Evolutionary conservation across 2,797 vertebrate species (phyloP).

Genomic region (Anableps anableps): DNA sequence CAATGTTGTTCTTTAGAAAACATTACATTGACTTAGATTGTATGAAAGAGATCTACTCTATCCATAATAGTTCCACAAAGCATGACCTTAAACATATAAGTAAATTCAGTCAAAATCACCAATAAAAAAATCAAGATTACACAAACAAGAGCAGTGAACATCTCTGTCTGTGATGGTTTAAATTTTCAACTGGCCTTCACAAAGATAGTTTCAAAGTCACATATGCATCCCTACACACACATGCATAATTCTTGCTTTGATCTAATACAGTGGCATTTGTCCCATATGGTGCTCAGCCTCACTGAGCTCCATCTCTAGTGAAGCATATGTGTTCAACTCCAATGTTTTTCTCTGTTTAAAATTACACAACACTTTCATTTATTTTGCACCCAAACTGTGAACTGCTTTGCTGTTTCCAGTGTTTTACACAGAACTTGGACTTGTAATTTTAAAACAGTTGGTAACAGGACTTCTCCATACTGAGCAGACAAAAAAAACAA

Average conservation of each 20-base stretch:
- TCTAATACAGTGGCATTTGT: conserved; percentile 53
- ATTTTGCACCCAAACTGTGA: conserved; percentile 30
- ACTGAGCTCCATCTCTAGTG: conserved; percentile 36
- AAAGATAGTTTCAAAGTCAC: not conserved
- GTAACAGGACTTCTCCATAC: not conserved
- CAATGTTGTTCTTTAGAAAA: not conserved
- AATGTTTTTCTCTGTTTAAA: conserved; percentile 43
- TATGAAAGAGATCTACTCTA: not conserved
- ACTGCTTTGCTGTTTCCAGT: conserved; percentile 25
- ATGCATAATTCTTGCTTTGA: conserved; percentile 54
- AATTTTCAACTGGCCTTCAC: conserved; percentile 5
- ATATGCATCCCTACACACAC: conserved; percentile 10
- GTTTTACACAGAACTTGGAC: conserved; percentile 3
- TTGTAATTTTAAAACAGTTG: not conserved
- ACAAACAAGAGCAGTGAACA: not conserved
- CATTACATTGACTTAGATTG: not conserved
- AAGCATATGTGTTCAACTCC: conserved; percentile 57
- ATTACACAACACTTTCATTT: conserved; percentile 38
- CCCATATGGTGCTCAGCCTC: conserved; percentile 55
- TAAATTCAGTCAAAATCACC: not conserved
- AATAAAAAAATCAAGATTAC: not conserved
- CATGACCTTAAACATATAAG: not conserved
- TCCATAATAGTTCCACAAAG: not conserved
- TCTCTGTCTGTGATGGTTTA: not conserved
- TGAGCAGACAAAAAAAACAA: not conserved